Base-by-base conservation (phyloP, 2,797 vertebrate genomes). In the Coreius guichenoti region DNA sequence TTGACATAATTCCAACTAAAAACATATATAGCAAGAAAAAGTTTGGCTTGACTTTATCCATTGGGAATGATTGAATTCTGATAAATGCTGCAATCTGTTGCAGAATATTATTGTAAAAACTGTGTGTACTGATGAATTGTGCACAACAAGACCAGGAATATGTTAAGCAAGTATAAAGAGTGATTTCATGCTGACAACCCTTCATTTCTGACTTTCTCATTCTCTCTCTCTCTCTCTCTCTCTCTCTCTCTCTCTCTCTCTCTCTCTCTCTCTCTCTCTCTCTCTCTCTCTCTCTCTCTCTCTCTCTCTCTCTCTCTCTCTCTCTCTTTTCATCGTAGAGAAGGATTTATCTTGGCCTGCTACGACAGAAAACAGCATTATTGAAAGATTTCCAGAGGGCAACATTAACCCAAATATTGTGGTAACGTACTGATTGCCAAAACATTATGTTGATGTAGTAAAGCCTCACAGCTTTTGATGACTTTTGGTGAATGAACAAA, bases 381-480 rank as follows among this genome's bases (percentile, higher is more conserved):
- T 5, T 1, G 23, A 23, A 26, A 68, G 73, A 76, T 45, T 69
- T 84, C 75, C 65, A 78, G 47, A 78, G 82, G 82, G 61, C 45
- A 78, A 78, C 75, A 58, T 78, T 78, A 69, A 31, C 82, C 65
- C 43, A 84, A 56, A 68, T 58, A 80, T 49, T 3, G 19, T 14
- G 61, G 19, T 49, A 67, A 80, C 19, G 13, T 6, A 14, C 58
- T 45, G 63, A 84, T 29, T 84, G 16, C 63, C 43, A 43, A 77
- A 39, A 56, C 49, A 84, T 51, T 9, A 33, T 49, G 56, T 31
- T 69, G 74, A 77, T 69, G 33, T 16, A 8, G 61, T 58, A 65
- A 69, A 68, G 33, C 82, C 49, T 84, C 26, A 84, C 23, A 84
- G 36, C 73, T 43, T 84, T 54, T 76, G 43, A 21, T 26, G 31